Evolutionary conservation across 2,797 vertebrate genomes (phyloP).

Genomic region (Streptopelia turtur): DNA sequence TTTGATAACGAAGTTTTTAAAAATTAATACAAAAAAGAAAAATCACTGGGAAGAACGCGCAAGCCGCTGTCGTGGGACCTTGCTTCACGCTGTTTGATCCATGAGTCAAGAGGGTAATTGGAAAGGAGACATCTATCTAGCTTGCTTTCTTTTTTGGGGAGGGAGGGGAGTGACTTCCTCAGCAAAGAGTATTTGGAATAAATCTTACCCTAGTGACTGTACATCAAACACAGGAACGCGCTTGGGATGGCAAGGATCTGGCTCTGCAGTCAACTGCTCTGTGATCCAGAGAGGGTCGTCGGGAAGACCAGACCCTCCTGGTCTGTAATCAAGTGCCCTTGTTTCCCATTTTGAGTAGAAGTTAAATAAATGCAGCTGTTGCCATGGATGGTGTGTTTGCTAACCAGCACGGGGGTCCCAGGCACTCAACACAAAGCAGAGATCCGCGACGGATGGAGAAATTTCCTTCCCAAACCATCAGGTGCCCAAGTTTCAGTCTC

Average conservation of each 20-base stretch:
- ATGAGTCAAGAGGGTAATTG: not conserved
- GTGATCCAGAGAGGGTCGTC: not conserved
- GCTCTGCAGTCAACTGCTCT: not conserved
- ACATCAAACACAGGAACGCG: not conserved
- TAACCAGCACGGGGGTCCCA: not conserved
- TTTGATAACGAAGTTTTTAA: constrained; percentile 69
- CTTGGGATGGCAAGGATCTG: constrained; percentile 29
- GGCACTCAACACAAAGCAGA: constrained; percentile 14
- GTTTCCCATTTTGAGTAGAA: not conserved
- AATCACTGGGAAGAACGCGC: constrained; percentile 69
- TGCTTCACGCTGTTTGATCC: constrained; percentile 46
- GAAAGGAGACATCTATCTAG: not conserved
- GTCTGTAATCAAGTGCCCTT: not conserved
- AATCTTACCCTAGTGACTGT: constrained; percentile 31
- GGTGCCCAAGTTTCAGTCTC: not conserved
- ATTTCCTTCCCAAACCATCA: constrained; percentile 20
- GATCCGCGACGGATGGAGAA: not conserved
- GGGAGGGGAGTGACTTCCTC: not conserved
- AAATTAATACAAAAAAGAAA: constrained; percentile 71
- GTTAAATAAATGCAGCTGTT: not conserved
- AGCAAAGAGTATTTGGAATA: not conserved
- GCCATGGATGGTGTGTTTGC: not conserved
- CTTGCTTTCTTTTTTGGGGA: not conserved
- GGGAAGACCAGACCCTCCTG: not conserved
- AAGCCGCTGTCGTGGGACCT: constrained; percentile 15